Conservation (phyloP, 2,797 vertebrate species). For the Eurystomus glaucurus region DNA sequence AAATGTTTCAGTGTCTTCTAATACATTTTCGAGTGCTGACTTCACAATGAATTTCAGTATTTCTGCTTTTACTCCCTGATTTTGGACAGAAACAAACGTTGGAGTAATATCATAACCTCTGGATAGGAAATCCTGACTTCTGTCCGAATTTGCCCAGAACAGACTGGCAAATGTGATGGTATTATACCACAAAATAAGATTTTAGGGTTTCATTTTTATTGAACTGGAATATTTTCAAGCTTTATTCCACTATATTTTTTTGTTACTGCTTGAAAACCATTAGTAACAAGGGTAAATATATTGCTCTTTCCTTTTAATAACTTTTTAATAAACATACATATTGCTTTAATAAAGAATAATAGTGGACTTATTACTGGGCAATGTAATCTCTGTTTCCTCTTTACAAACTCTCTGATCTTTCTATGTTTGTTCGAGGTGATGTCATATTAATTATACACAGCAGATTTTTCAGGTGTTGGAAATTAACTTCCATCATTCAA, state of each 20-base stretch:
- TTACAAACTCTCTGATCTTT: background rate
- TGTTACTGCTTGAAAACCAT: background rate
- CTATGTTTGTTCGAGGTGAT: background rate
- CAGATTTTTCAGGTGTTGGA: slow-evolving; percentile 10
- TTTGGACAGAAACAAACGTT: background rate
- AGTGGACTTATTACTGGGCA: background rate
- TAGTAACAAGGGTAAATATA: background rate
- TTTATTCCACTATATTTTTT: background rate
- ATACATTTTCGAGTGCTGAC: background rate
- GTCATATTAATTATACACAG: slow-evolving; percentile 14
- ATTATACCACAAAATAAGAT: background rate
- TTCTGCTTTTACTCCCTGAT: background rate
- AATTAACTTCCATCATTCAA: background rate
- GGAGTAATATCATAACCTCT: background rate
- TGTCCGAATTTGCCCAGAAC: background rate
- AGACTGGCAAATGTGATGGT: background rate
- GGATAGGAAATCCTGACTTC: background rate
- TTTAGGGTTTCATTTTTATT: background rate
- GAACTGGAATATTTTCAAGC: background rate
- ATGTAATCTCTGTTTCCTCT: background rate
- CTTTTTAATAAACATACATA: slow-evolving; percentile 1
- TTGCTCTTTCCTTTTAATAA: background rate
- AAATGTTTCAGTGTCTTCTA: background rate
- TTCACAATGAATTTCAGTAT: background rate
- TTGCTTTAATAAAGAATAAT: slow-evolving; percentile 27